Evolutionary conservation across 2,113 vertebrate genomes (phyloP).

Genomic region (Clarias magur): DNA sequence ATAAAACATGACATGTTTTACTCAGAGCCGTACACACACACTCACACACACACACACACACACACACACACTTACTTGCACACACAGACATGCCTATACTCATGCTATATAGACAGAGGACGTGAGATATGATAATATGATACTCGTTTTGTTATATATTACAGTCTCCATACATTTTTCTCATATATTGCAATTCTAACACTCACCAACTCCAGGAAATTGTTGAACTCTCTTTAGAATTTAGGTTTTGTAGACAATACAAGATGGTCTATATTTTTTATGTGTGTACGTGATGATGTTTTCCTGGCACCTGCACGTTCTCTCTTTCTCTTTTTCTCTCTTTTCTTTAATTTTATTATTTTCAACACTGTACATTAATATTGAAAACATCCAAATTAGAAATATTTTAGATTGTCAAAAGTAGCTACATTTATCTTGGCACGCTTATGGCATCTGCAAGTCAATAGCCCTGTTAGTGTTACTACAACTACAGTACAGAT

Average conservation of each 20-base stretch:
- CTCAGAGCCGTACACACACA: not conserved
- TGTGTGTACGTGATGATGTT: too few relatives aligned
- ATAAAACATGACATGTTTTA: constrained; percentile 50
- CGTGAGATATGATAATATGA: not conserved
- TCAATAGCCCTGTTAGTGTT: too few relatives aligned
- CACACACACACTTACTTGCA: not conserved
- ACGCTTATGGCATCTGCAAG: too few relatives aligned
- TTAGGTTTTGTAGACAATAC: not conserved
- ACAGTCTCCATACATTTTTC: not conserved
- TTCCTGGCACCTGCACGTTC: too few relatives aligned
- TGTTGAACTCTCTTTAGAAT: not conserved
- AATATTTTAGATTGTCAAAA: too few relatives aligned
- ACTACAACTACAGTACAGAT: too few relatives aligned
- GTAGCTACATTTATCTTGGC: too few relatives aligned
- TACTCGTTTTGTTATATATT: not conserved
- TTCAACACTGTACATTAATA: too few relatives aligned
- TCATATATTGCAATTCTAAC: not conserved
- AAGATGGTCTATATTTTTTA: not conserved
- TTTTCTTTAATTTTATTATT: too few relatives aligned
- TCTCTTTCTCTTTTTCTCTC: too few relatives aligned
- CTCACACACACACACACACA: not conserved
- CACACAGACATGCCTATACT: not conserved
- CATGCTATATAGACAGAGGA: not conserved
- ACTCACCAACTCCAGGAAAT: not conserved
- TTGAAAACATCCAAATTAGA: too few relatives aligned